A percentile compares a stretch with the other conserved stretches of the same genome.
phyloP scores from a whole-genome alignment of 2,888 invertebrate genomes.

The Ennomos fuscantarius region DNA sequence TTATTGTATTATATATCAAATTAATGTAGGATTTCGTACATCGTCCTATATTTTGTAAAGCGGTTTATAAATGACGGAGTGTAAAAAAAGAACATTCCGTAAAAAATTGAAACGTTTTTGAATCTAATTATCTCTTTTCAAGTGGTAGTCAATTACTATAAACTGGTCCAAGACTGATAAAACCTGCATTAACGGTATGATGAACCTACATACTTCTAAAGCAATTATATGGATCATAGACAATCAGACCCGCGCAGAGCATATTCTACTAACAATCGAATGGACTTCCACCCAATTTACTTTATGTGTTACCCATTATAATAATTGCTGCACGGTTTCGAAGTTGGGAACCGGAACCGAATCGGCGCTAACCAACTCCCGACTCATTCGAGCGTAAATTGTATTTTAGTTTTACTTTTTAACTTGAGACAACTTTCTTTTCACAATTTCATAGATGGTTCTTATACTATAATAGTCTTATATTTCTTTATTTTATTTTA shows the following conservation, averaged over 20 bases:
- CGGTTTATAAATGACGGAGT: too few relatives aligned
- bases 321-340: slow-evolving; percentile 71
- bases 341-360: slow-evolving; percentile 57
- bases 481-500: not conserved
- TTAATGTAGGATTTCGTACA: too few relatives aligned
- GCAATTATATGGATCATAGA: slow-evolving; percentile 52
- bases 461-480: too few relatives aligned
- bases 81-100: too few relatives aligned
- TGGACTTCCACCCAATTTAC: slow-evolving; percentile 73
- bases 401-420: slow-evolving; percentile 55
- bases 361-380: slow-evolving; percentile 53
- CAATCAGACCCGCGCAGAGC: slow-evolving; percentile 50
- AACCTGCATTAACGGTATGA: slow-evolving; percentile 13
- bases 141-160: not conserved
- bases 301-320: slow-evolving; percentile 76
- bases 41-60: too few relatives aligned
- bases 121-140: too few relatives aligned
- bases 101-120: too few relatives aligned
- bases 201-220: slow-evolving; percentile 41
- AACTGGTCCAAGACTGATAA: not conserved
- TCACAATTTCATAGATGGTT: slow-evolving; percentile 1
- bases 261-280: slow-evolving; percentile 67
- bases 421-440: slow-evolving; percentile 40
- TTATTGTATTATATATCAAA: too few relatives aligned
- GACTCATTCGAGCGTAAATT: slow-evolving; percentile 56